Conservation (phyloP, 2,797 vertebrate genomes). For the Eulemur coronatus region DNA sequence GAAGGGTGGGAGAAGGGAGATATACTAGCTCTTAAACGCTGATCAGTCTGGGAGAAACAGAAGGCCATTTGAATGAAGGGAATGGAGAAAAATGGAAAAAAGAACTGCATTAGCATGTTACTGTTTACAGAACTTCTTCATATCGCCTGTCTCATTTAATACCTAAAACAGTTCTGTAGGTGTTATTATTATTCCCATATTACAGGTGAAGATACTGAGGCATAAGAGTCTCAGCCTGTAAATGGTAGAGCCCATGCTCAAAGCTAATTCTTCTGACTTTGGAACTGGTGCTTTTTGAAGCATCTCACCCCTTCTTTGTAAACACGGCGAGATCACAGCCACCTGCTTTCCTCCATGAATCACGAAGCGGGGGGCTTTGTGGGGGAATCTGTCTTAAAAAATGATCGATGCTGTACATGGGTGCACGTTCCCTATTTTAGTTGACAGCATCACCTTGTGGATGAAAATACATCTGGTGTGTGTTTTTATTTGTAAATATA, state of each 20-base stretch:
- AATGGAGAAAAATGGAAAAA: neutral
- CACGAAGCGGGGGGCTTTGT: neutral
- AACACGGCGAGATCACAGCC: neutral
- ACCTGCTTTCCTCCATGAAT: neutral
- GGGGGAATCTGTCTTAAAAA: conserved; percentile 25
- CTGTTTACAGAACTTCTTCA: neutral
- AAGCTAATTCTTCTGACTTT: neutral
- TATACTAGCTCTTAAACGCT: neutral
- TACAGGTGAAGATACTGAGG: neutral
- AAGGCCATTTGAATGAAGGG: neutral
- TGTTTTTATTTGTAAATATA: conserved; percentile 80
- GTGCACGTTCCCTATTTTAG: conserved; percentile 59
- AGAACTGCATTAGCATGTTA: neutral
- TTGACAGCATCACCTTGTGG: conserved; percentile 77
- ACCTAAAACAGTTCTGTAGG: neutral
- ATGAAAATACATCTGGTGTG: conserved; percentile 74
- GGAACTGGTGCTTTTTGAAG: neutral
- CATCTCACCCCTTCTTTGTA: neutral
- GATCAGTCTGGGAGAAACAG: neutral
- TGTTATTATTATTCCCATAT: neutral
- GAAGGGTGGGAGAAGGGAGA: neutral
- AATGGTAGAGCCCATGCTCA: neutral
- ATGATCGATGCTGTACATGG: conserved; percentile 21
- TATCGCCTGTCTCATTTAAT: neutral
- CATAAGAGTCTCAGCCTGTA: neutral